A percentile compares a stretch with the other conserved stretches of the same genome.
Conservation (phyloP, 2,113 vertebrate genomes). For the Coptodon bakossiorum region DNA sequence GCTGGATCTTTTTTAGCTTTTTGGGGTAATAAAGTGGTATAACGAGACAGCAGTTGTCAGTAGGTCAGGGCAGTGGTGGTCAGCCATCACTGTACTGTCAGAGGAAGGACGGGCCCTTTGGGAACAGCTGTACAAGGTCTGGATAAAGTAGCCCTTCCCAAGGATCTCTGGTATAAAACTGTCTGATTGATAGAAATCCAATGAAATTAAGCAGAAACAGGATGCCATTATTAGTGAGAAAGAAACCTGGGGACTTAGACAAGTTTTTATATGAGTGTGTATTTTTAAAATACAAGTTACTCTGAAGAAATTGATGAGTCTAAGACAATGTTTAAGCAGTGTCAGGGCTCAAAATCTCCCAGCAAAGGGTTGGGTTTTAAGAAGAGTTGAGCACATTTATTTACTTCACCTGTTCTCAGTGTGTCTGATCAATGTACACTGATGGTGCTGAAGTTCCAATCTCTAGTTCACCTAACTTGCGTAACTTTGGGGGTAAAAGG, state of each 20-base stretch:
- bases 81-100: no score
- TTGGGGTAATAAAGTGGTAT: neutral
- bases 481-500: rapidly evolving
- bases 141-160: no score
- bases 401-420: neutral
- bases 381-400: neutral
- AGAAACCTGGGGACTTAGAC: no score
- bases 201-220: no score
- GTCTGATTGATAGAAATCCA: no score
- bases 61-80: no score
- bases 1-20: neutral
- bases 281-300: no score
- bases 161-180: no score
- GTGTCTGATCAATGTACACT: neutral
- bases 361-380: neutral
- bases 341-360: neutral
- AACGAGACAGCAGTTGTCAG: neutral
- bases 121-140: no score
- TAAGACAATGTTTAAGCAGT: neutral
- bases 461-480: neutral
- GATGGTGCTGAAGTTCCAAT: neutral
- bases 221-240: no score
- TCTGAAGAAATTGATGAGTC: neutral
- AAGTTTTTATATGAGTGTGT: no score
- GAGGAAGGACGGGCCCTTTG: no score